phyloP scores from a whole-genome alignment of 2,888 invertebrate genomes.

The Clunio marinus region DNA sequence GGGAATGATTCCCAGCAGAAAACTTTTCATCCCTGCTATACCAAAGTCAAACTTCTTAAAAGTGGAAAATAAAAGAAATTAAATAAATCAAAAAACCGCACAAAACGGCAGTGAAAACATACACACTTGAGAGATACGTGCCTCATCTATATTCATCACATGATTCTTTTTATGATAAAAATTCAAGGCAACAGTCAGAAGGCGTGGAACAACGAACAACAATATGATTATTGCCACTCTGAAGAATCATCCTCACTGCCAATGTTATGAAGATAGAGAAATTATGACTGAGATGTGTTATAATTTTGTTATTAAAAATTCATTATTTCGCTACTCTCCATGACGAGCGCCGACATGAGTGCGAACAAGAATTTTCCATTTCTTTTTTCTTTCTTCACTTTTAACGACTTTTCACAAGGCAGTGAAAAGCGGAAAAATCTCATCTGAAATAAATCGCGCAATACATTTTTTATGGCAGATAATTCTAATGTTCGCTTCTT shows the following conservation, averaged over 20 bases:
- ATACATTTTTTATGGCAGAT: slow-evolving; percentile 39
- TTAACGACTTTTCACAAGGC: slow-evolving; percentile 20
- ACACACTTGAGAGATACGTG: neutral
- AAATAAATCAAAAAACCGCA: slow-evolving; percentile 34
- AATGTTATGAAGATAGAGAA: slow-evolving; percentile 13
- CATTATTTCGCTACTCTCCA: slow-evolving; percentile 24
- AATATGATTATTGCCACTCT: slow-evolving; percentile 30
- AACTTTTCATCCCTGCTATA: no score
- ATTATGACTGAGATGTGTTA: slow-evolving; percentile 36
- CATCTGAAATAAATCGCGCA: slow-evolving; percentile 39
- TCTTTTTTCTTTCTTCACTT: neutral
- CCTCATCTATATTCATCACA: slow-evolving; percentile 38
- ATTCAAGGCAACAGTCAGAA: slow-evolving; percentile 30
- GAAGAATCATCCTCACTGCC: neutral
- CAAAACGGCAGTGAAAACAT: slow-evolving; percentile 4
- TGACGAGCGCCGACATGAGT: neutral
- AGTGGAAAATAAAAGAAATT: slow-evolving; percentile 29
- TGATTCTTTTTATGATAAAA: slow-evolving; percentile 37
- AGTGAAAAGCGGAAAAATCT: slow-evolving; percentile 22
- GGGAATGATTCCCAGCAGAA: no score
- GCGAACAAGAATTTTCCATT: neutral
- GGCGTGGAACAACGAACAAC: slow-evolving; percentile 12
- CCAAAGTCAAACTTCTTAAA: slow-evolving; percentile 4
- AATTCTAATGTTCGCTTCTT: slow-evolving; percentile 27
- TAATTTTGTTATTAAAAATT: slow-evolving; percentile 39